Percentiles rank a stretch among this genome's conserved stretches.
Evolutionary conservation across 2,888 invertebrate species (phyloP).

Genomic region (Watsonalla binaria): DNA sequence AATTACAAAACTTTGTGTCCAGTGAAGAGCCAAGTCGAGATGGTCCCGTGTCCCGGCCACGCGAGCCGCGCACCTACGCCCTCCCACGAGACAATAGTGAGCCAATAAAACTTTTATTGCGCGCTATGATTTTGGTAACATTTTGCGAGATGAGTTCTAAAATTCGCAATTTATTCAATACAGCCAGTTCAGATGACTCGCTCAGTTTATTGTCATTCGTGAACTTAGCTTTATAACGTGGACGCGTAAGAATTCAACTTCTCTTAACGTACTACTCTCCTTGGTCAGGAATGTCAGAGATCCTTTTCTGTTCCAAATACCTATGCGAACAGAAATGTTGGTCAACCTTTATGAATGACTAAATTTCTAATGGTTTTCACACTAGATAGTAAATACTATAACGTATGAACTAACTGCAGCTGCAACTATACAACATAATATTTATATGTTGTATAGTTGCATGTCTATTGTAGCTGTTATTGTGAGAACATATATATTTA

Average conservation of each 20-base stretch:
- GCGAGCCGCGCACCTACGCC: conserved; percentile 19
- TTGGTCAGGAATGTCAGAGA: conserved; percentile 18
- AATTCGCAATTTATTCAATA: conserved; percentile 49
- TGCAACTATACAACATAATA: too few species aligned
- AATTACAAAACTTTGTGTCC: conserved; percentile 56
- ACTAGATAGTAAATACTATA: too few species aligned
- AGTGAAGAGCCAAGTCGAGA: conserved; percentile 28
- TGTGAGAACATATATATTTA: too few species aligned
- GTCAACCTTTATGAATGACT: too few species aligned
- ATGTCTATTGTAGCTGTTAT: too few species aligned
- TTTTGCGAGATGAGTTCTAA: conserved; percentile 67
- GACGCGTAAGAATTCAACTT: conserved; percentile 32
- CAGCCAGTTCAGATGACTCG: conserved; percentile 10
- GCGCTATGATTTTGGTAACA: conserved; percentile 68
- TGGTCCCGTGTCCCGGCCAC: conserved; percentile 8
- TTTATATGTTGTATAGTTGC: too few species aligned
- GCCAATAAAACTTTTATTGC: conserved; percentile 72
- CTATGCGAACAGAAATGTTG: conserved; percentile 8
- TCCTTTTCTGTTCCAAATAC: conserved; percentile 14
- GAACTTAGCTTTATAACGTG: conserved; percentile 34
- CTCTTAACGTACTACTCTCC: conserved; percentile 11
- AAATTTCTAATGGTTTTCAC: too few species aligned
- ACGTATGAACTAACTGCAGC: too few species aligned
- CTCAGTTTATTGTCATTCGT: conserved; percentile 39
- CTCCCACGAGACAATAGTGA: conserved; percentile 52